Conservation (phyloP, 2,888 invertebrate species). For the Epirrhoe alternata region DNA sequence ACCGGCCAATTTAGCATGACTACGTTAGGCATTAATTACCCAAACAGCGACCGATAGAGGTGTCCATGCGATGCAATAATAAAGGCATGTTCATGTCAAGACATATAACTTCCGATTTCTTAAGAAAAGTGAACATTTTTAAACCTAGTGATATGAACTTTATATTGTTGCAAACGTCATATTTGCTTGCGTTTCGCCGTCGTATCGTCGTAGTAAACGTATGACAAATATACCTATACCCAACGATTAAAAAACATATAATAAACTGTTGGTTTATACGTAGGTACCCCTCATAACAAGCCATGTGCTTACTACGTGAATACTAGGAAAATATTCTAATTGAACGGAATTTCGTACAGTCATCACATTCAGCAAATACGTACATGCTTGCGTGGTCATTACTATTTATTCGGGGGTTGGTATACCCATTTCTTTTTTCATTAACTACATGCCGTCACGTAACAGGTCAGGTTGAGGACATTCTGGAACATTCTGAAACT, state of each 20-base stretch:
- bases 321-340: not conserved
- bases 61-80: constrained; percentile 16
- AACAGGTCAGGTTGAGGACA: constrained; percentile 12
- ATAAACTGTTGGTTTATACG: not conserved
- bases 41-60: constrained; percentile 50
- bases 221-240: not conserved
- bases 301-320: not conserved
- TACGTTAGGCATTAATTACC: constrained; percentile 55
- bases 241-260: too few relatives aligned
- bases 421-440: constrained; percentile 23
- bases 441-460: constrained; percentile 28
- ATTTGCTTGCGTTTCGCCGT: not conserved
- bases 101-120: not conserved
- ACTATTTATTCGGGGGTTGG: constrained; percentile 20
- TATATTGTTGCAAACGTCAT: not conserved
- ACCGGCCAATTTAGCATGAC: constrained; percentile 43
- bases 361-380: constrained; percentile 14
- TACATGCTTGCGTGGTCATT: constrained; percentile 20
- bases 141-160: not conserved
- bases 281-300: too few relatives aligned
- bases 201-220: not conserved
- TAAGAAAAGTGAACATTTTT: not conserved
- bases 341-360: constrained; percentile 7
- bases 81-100: constrained; percentile 7
- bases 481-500: constrained; percentile 16